phyloP scores from a whole-genome alignment of 2,797 vertebrate species.

The Sebastes itinus region DNA sequence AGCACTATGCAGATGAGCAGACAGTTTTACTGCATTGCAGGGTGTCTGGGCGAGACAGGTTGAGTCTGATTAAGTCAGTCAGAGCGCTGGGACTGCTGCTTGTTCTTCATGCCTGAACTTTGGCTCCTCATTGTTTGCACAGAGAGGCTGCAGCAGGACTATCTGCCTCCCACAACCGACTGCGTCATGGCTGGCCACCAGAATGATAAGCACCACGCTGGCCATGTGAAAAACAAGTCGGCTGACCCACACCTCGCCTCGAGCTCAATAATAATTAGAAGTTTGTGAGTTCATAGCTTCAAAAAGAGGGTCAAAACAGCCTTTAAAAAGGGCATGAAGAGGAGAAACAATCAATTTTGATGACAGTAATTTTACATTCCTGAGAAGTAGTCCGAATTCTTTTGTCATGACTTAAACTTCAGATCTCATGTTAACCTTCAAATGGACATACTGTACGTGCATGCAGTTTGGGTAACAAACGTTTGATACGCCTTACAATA shows the following conservation, averaged over 20 bases:
- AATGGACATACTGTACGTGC: neutral
- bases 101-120: conserved; percentile 70
- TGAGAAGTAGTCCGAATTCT: neutral
- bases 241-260: neutral
- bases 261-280: conserved; percentile 35
- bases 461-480: neutral
- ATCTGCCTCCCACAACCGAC: conserved; percentile 48
- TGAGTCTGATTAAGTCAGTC: conserved; percentile 56
- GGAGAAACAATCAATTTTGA: neutral
- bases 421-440: neutral
- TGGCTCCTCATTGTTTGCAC: conserved; percentile 75
- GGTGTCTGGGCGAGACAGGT: conserved; percentile 48
- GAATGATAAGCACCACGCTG: conserved; percentile 42
- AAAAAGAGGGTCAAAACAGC: neutral
- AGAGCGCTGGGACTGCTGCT: conserved; percentile 40
- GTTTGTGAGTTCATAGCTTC: neutral
- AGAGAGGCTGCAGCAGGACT: conserved; percentile 55
- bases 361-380: conserved; percentile 32
- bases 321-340: neutral
- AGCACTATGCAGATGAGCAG: conserved; percentile 58
- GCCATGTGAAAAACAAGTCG: conserved; percentile 43
- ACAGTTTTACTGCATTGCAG: conserved; percentile 75
- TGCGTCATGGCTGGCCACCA: conserved; percentile 49
- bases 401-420: neutral
- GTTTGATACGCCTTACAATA: neutral